Conservation (phyloP, 2,888 invertebrate genomes). For the Mesochorus sp. region DNA sequence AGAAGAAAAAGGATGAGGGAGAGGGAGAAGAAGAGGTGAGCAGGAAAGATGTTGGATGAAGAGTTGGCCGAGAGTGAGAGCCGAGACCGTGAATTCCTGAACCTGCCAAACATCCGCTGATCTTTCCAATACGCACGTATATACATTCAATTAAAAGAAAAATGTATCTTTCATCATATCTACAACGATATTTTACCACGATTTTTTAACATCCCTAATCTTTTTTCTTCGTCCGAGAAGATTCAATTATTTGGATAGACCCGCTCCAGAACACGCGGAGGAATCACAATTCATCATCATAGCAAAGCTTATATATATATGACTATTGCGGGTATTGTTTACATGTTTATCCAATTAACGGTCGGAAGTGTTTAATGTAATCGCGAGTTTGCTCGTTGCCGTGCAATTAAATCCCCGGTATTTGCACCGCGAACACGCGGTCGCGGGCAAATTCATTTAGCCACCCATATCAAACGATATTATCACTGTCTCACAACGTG, state of each 20-base stretch:
- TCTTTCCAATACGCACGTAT: background rate
- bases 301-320: background rate
- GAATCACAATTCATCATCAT: background rate
- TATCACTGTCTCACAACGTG: background rate
- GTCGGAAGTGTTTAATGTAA: background rate
- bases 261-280: no score
- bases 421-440: slow-evolving; percentile 17
- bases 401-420: slow-evolving; percentile 19
- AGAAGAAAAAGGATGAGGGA: no score
- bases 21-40: no score
- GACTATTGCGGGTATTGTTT: background rate
- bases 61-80: no score
- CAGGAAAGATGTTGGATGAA: no score
- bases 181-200: no score
- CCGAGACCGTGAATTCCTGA: slow-evolving; percentile 36
- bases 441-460: slow-evolving; percentile 28
- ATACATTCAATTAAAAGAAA: background rate
- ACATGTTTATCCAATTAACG: background rate
- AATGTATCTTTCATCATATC: no score
- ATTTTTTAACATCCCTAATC: no score
- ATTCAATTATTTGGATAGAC: no score
- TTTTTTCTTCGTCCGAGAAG: no score
- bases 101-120: background rate
- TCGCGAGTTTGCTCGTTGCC: slow-evolving; percentile 12
- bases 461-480: background rate